phyloP scores from a whole-genome alignment of 2,113 vertebrate species.

The Triplophysa rosa region DNA sequence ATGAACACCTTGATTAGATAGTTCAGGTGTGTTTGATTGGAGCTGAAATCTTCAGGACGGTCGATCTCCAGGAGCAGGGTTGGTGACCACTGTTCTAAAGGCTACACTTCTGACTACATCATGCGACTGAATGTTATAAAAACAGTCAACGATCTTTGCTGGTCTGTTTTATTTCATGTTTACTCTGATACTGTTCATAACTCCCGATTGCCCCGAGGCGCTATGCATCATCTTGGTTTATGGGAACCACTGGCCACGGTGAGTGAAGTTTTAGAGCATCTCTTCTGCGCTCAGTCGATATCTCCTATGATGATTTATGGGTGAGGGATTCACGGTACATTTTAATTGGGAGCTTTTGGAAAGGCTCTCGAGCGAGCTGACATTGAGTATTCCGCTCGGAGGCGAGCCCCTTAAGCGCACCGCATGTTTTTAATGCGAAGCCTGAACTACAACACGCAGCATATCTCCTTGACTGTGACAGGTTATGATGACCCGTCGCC shows the following conservation, averaged over 20 bases:
- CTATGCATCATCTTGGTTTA: conserved; percentile 17
- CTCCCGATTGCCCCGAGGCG: neutral
- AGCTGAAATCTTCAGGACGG: too few relatives aligned
- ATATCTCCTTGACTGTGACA: conserved; percentile 20
- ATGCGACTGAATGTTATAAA: neutral
- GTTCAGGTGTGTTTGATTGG: too few relatives aligned
- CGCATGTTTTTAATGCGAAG: conserved; percentile 13
- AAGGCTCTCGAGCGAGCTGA: neutral
- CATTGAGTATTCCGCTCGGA: conserved; percentile 24
- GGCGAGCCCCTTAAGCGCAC: conserved; percentile 2
- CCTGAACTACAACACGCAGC: conserved; percentile 7
- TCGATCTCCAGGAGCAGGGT: too few relatives aligned
- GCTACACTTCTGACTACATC: neutral
- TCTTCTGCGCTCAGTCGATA: neutral
- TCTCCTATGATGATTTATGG: conserved; percentile 27
- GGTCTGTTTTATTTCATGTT: neutral
- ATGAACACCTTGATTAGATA: too few relatives aligned
- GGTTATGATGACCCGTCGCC: conserved; percentile 22
- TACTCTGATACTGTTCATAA: conserved; percentile 14
- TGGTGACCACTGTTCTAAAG: too few relatives aligned
- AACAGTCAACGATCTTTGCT: neutral
- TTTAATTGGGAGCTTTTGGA: conserved; percentile 19
- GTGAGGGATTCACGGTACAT: neutral
- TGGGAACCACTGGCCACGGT: neutral
- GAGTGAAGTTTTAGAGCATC: conserved; percentile 5